These are phyloP conservation scores for Thymallus thymallus DNA, from an alignment of 2,113 vertebrate genomes.

Conservation along the genomic window DNA sequence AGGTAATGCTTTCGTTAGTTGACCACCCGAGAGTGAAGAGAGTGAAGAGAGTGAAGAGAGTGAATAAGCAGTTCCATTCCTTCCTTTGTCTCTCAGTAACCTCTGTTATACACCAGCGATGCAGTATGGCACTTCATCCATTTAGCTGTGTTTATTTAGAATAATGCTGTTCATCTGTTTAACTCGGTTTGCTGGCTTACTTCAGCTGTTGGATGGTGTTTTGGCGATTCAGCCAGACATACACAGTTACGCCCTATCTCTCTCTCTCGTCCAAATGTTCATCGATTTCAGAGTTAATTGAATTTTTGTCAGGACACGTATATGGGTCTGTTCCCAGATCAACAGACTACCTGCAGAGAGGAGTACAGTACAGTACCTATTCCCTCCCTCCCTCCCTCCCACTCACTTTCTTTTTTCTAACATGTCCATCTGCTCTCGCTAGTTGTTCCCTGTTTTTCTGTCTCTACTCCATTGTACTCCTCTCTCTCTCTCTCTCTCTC, in stretches of 20 bases:
- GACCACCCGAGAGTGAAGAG: background rate
- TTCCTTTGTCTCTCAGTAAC: background rate
- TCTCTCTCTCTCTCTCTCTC: background rate
- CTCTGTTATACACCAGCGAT: background rate
- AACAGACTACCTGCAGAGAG: background rate
- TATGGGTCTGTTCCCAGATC: background rate
- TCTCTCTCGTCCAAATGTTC: slow-evolving; percentile 43
- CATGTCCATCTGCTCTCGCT: too few relatives aligned
- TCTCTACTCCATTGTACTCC: background rate
- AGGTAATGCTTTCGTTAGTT: too few relatives aligned
- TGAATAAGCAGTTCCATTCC: background rate
- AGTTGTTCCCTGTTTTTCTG: background rate
- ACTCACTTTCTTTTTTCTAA: background rate
- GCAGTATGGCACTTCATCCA: background rate
- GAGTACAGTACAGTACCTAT: background rate
- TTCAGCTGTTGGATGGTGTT: slow-evolving; percentile 7
- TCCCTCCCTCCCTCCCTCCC: background rate
- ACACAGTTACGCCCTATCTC: slow-evolving; percentile 9
- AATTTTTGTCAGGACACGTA: slow-evolving; percentile 44
- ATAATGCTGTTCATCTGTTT: background rate
- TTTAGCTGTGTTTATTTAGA: slow-evolving; percentile 2
- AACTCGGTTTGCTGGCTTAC: slow-evolving; percentile 21
- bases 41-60: background rate
- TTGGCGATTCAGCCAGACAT: slow-evolving; percentile 18
- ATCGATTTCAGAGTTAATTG: slow-evolving; percentile 48